Evolutionary conservation across 1,140 invertebrate genomes (phyloP), one percentile per base, ranked within the genome.

Genomic region (Batillaria attramentaria): DNA sequence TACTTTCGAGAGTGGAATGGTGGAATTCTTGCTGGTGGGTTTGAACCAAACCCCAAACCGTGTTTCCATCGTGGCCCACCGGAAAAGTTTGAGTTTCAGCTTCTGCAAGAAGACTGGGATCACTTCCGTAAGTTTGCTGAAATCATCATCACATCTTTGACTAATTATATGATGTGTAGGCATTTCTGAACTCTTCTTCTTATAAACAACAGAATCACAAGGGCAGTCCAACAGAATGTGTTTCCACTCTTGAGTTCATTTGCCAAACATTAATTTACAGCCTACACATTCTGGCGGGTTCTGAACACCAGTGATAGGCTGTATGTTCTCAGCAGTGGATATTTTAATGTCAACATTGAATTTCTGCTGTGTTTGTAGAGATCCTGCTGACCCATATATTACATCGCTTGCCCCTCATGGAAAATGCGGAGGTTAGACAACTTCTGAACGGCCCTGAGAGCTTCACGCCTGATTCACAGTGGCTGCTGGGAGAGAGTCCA

Each of bases 361-460:
- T 8, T 43, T 42, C 28, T 73, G n/a, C n/a, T 39, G 33, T 60
- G 42, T 46, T 76, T 83, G 50, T 81, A 92, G 92, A 97, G 86
- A 93, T 96, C 66, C 91, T 98, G 68, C 91, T 99, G 1, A 95
- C 97, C 86, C 94, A 97, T 88, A 92, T 98, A 84, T 90, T 99
- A 20, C 93, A 95, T 73, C 93, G 98, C 37, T 93, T 98, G 78
- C 97, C 98, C 13, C 91, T 91, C 50, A 92, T 99, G 65, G 93
- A 93, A 43, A 91, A 94, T 72, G 89, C 92, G 5, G 94, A 95
- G 39, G 91, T 93, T 18, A 94, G 97, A 84, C 94, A 94, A 84
- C 90, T 99, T 20, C 94, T 94, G 83, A 97, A 97, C 89, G 95
- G 95, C 13, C 94, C 97, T 1, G 97, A 99, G 92, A 96, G 96